Evolutionary conservation across 1,140 invertebrate species (phyloP).

Genomic region (Mesaphorura yosii): DNA sequence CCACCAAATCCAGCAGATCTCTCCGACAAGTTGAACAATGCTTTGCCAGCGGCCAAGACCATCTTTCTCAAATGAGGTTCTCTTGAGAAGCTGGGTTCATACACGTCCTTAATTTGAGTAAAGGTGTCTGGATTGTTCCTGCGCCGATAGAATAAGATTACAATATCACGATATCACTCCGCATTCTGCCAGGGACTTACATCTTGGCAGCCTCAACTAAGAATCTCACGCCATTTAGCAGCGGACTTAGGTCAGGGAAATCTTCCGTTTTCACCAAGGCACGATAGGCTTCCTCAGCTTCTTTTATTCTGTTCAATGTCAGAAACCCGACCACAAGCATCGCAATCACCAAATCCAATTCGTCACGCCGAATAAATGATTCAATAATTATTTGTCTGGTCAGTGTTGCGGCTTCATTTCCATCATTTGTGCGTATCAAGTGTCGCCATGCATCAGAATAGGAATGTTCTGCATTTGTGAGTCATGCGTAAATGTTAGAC

Average conservation of each 20-base stretch:
- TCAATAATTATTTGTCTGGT: conserved; percentile 7
- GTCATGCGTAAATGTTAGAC: too few species aligned
- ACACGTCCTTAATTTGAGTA: conserved; percentile 19
- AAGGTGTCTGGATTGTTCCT: conserved; percentile 22
- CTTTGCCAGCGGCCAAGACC: conserved; percentile 18
- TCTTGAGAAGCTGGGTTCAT: conserved; percentile 25
- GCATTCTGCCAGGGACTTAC: too few species aligned
- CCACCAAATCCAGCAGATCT: too few species aligned
- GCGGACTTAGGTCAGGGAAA: conserved; percentile 14
- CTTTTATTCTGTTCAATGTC: conserved; percentile 11
- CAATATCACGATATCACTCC: too few species aligned
- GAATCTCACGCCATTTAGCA: conserved; percentile 26
- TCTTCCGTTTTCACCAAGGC: conserved; percentile 14
- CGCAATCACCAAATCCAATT: conserved; percentile 24
- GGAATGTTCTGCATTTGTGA: conserved; percentile 13
- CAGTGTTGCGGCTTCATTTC: conserved; percentile 13
- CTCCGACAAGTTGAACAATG: conserved; percentile 25
- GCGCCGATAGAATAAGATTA: not conserved
- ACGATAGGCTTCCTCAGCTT: conserved; percentile 20
- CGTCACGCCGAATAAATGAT: conserved; percentile 9
- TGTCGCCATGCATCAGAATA: conserved; percentile 28
- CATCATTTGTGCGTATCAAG: conserved; percentile 19
- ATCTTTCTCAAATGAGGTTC: conserved; percentile 21
- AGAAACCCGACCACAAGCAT: conserved; percentile 21
- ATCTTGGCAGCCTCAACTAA: conserved; percentile 24